Evolutionary conservation across 2,797 vertebrate species (phyloP).

Genomic region (Myiothlypis coronata): DNA sequence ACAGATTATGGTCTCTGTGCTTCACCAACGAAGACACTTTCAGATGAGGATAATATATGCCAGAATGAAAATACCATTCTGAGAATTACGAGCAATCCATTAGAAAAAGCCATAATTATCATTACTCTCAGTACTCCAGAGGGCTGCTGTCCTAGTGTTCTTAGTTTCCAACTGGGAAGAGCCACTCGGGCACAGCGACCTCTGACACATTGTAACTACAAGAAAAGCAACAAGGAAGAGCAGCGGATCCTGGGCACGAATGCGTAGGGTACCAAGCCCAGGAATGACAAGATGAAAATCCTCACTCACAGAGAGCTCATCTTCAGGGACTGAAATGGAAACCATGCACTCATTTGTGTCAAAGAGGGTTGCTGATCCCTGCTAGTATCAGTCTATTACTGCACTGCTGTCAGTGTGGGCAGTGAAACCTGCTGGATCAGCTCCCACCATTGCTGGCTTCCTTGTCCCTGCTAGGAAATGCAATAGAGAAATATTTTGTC

Average conservation of each 20-base stretch:
- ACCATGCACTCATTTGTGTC: rapidly evolving
- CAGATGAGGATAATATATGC: not conserved
- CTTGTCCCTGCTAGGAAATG: not conserved
- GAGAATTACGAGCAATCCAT: not conserved
- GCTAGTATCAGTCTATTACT: not conserved
- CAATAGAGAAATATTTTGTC: not conserved
- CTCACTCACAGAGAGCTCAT: not conserved
- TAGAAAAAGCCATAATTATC: not conserved
- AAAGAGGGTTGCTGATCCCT: not conserved
- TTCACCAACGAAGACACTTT: not conserved
- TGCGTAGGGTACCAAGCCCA: not conserved
- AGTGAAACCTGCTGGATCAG: not conserved
- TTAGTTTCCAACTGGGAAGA: not conserved
- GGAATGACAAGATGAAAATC: slow-evolving; percentile 17
- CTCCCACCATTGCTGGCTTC: not conserved
- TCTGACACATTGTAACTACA: not conserved
- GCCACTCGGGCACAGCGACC: not conserved
- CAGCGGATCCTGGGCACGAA: not conserved
- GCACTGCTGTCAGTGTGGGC: not conserved
- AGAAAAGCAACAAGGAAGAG: not conserved
- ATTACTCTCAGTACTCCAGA: not conserved
- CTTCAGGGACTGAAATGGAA: slow-evolving; percentile 9
- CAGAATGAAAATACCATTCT: not conserved
- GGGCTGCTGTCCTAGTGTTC: not conserved
- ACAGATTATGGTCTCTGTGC: not conserved